phyloP scores from a whole-genome alignment of 2,797 vertebrate genomes.

The Artibeus jamaicensis region DNA sequence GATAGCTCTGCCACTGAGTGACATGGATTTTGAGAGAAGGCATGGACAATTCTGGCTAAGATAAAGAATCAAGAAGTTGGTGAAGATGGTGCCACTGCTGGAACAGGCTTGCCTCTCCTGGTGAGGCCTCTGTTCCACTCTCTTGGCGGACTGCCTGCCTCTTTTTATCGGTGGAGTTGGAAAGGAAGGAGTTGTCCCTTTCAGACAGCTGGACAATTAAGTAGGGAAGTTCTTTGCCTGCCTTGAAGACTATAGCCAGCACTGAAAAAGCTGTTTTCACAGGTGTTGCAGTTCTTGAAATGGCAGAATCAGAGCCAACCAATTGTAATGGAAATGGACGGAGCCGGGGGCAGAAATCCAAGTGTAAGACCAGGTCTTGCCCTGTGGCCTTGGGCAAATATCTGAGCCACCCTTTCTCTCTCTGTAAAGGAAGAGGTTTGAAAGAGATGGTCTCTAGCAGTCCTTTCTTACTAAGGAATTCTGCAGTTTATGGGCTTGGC shows the following conservation, averaged over 20 bases:
- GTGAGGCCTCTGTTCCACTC: neutral
- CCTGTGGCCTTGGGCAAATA: neutral
- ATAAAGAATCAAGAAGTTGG: neutral
- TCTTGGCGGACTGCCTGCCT: neutral
- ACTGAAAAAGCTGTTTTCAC: neutral
- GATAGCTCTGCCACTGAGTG: neutral
- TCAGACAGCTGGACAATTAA: neutral
- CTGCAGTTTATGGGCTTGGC: neutral
- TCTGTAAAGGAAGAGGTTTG: neutral
- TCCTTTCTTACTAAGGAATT: neutral
- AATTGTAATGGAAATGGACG: neutral
- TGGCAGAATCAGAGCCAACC: neutral
- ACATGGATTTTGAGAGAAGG: neutral
- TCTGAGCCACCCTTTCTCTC: neutral
- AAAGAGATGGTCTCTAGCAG: neutral
- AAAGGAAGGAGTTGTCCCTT: neutral
- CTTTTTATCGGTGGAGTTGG: neutral
- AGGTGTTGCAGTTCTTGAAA: neutral
- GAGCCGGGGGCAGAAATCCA: neutral
- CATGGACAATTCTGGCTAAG: neutral
- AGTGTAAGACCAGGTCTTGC: neutral
- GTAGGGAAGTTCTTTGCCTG: neutral
- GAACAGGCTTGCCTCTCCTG: neutral
- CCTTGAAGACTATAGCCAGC: neutral
- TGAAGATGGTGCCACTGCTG: neutral